These are phyloP conservation scores for Orbicella faveolata DNA, from an alignment of 64 coral and sea anemone species.

Conservation along the genomic window DNA sequence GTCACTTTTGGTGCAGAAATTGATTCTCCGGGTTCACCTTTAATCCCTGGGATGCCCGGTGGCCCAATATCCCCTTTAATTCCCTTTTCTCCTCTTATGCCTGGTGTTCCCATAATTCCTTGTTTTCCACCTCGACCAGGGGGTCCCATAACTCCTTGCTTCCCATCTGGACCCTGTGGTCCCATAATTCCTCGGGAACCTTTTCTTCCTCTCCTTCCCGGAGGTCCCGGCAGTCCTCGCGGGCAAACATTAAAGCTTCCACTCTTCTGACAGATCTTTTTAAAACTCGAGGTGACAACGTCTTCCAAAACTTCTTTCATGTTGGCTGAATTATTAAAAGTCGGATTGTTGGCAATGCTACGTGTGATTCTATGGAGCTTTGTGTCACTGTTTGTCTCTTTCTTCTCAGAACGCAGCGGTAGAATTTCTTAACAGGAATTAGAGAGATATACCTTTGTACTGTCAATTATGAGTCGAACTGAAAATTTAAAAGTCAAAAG, in stretches of 20 bases:
- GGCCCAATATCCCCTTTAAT: background rate
- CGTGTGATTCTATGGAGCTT: background rate
- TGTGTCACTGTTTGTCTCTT: background rate
- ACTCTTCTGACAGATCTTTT: background rate
- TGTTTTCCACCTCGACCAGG: background rate
- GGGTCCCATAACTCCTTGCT: background rate
- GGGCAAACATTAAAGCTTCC: no score
- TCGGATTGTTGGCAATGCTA: background rate
- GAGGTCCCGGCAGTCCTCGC: no score
- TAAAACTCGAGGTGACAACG: background rate
- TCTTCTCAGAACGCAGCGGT: background rate
- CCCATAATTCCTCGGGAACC: background rate
- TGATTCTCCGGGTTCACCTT: background rate
- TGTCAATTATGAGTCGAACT: no score
- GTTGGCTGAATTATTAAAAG: background rate
- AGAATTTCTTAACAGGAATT: background rate
- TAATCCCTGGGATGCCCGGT: background rate
- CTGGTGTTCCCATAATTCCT: background rate
- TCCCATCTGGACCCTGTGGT: background rate
- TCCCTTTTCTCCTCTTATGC: constrained; percentile 5
- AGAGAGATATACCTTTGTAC: no score
- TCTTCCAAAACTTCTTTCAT: background rate
- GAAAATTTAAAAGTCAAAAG: no score
- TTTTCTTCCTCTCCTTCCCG: background rate
- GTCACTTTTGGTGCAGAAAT: background rate